A percentile compares a stretch with the other conserved stretches of the same genome.
These are phyloP conservation scores for Alviniconcha marisindica DNA, from an alignment of 1,140 invertebrate species.

Conservation along the genomic window DNA sequence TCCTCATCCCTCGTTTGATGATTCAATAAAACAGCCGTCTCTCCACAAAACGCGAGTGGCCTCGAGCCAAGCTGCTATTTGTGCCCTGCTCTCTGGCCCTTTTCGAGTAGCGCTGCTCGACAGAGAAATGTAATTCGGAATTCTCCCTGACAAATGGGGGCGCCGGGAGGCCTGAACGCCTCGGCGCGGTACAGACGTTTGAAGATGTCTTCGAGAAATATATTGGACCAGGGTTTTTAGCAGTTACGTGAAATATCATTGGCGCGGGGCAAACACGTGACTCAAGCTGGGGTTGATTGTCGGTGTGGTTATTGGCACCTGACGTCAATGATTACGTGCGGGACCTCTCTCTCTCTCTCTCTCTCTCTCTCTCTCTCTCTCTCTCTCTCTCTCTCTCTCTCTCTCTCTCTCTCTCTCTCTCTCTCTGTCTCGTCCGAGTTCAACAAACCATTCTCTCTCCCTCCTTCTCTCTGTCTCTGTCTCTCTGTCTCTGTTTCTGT, in stretches of 20 bases:
- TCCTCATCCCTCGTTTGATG: neutral
- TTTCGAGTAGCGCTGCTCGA: slow-evolving; percentile 31
- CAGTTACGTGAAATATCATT: neutral
- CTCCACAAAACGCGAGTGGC: neutral
- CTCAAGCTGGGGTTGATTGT: no score
- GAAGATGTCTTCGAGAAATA: neutral
- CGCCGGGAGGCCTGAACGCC: neutral
- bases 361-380: neutral
- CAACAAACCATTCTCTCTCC: neutral
- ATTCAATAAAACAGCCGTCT: slow-evolving; percentile 26
- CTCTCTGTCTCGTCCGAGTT: neutral
- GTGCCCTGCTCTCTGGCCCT: neutral
- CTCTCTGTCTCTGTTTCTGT: neutral
- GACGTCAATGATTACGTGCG: no score
- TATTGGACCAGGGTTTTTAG: neutral
- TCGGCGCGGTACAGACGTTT: neutral
- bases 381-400: neutral
- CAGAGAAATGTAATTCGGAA: slow-evolving; percentile 32
- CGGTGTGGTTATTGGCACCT: no score
- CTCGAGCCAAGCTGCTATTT: neutral
- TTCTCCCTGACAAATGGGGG: slow-evolving; percentile 25
- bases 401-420: neutral
- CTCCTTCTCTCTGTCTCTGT: neutral
- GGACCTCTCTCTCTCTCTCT: neutral
- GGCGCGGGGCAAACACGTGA: slow-evolving; percentile 9